A percentile compares a stretch with the other conserved stretches of the same genome.
These are phyloP conservation scores for Drosophila rhopaloa DNA, from an alignment of 1,140 invertebrate species.

Conservation along the genomic window DNA sequence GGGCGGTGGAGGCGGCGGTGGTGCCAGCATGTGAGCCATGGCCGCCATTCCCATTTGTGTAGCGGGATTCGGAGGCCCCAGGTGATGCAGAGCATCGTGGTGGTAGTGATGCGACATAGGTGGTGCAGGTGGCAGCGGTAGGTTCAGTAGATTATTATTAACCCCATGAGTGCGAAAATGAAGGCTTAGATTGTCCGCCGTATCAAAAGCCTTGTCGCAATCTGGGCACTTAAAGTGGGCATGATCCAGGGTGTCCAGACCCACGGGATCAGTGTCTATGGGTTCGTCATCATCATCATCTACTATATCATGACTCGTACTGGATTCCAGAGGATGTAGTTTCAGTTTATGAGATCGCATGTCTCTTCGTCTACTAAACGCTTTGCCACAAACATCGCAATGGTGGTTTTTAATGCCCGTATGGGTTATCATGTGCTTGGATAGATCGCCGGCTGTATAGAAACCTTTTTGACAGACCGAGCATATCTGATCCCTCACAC, in stretches of 20 bases:
- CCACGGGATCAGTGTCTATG: slow-evolving; percentile 76
- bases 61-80: slow-evolving; percentile 67
- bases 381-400: slow-evolving; percentile 90
- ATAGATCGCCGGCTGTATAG: slow-evolving; percentile 89
- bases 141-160: slow-evolving; percentile 66
- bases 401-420: slow-evolving; percentile 91
- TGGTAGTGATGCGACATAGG: slow-evolving; percentile 71
- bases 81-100: slow-evolving; percentile 63
- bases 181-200: slow-evolving; percentile 71
- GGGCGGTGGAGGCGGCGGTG: slow-evolving; percentile 72
- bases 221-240: slow-evolving; percentile 82
- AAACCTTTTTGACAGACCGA: slow-evolving; percentile 90
- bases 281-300: slow-evolving; percentile 76
- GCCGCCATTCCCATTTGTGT: slow-evolving; percentile 78
- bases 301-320: slow-evolving; percentile 65
- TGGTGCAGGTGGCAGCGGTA: slow-evolving; percentile 64
- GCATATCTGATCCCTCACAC: slow-evolving; percentile 88
- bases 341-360: slow-evolving; percentile 85
- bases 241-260: slow-evolving; percentile 60
- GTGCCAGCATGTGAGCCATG: slow-evolving; percentile 76
- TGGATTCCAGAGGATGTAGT: slow-evolving; percentile 67
- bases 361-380: slow-evolving; percentile 88
- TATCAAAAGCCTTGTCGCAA: slow-evolving; percentile 80
- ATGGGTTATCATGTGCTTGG: slow-evolving; percentile 90
- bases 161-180: slow-evolving; percentile 77